Evolutionary conservation across 1,140 invertebrate genomes (phyloP).

Genomic region (Condylostylus longicornis): DNA sequence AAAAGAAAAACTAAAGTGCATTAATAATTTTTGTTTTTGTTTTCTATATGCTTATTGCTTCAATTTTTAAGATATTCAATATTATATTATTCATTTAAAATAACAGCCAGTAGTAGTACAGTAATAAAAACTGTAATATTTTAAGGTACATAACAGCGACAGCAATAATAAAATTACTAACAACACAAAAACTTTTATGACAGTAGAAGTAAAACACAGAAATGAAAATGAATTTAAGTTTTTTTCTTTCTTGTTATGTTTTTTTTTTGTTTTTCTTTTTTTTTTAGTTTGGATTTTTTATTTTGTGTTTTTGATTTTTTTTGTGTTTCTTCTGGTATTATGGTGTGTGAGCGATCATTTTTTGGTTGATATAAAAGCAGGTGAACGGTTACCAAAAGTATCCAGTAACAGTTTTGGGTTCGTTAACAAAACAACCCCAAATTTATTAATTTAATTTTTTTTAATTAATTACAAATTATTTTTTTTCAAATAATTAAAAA

Average conservation of each 20-base stretch:
- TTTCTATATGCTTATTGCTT: no score
- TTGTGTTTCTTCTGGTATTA: neutral
- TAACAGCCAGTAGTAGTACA: no score
- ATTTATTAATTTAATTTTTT: neutral
- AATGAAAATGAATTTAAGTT: neutral
- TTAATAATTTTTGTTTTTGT: no score
- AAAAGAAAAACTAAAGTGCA: no score
- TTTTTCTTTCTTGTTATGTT: neutral
- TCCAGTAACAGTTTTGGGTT: slow-evolving; percentile 1
- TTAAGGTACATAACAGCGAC: no score
- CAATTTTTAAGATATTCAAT: no score
- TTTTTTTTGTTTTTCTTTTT: neutral
- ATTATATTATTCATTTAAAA: no score
- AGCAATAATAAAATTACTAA: no score
- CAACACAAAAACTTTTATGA: no score
- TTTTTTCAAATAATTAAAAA: slow-evolving; percentile 6
- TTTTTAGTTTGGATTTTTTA: neutral
- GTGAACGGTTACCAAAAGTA: neutral
- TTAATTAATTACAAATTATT: neutral
- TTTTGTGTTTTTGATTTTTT: neutral
- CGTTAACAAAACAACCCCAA: neutral
- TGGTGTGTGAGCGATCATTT: neutral
- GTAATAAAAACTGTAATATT: no score
- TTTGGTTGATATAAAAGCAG: slow-evolving; percentile 1
- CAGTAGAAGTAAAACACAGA: no score